Conservation (phyloP, 2,797 vertebrate species). For the Picus viridis region DNA sequence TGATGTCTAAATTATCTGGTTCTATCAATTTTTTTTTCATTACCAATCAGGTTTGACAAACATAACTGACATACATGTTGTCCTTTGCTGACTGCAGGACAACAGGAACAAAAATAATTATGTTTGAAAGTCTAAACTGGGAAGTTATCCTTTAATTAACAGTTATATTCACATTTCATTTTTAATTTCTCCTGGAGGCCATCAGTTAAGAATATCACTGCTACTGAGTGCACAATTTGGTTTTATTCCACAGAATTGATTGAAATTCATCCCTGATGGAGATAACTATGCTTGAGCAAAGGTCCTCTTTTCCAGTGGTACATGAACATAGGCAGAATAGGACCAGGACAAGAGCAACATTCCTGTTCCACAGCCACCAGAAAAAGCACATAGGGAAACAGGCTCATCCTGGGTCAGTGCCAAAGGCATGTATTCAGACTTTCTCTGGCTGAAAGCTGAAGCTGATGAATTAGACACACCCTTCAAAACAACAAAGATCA, state of each 20-base stretch:
- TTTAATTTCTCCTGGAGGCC: slow-evolving; percentile 72
- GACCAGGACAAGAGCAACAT: not conserved
- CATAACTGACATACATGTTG: not conserved
- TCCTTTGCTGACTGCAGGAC: not conserved
- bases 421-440: slow-evolving; percentile 14
- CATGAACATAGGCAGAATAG: not conserved
- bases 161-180: slow-evolving; percentile 72
- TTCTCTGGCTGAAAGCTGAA: slow-evolving; percentile 48
- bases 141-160: slow-evolving; percentile 58
- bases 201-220: slow-evolving; percentile 9
- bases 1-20: slow-evolving; percentile 18
- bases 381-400: not conserved
- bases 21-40: slow-evolving; percentile 15
- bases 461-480: slow-evolving; percentile 68
- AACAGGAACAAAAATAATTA: not conserved
- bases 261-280: not conserved
- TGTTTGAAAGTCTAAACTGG: slow-evolving; percentile 14
- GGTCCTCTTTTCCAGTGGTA: not conserved
- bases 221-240: not conserved
- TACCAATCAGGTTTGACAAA: slow-evolving; percentile 29
- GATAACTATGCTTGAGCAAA: not conserved
- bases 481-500: slow-evolving; percentile 59
- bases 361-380: slow-evolving; percentile 2
- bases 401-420: not conserved
- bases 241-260: not conserved